Evolutionary conservation across 2,113 vertebrate genomes (phyloP).

Genomic region (Eulemur rufifrons): DNA sequence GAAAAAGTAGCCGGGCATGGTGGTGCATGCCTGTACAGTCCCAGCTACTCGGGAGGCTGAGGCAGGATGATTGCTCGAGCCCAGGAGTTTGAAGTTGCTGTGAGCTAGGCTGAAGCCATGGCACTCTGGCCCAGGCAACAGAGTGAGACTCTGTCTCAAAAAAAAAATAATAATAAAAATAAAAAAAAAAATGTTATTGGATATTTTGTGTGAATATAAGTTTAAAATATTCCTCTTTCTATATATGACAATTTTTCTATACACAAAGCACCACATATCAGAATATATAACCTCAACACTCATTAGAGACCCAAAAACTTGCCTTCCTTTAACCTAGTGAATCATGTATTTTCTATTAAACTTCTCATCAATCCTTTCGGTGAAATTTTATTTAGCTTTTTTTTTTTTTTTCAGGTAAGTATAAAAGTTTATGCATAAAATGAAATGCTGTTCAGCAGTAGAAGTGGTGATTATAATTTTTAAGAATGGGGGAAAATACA

Average conservation of each 20-base stretch:
- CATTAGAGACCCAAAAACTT: background rate
- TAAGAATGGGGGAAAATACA: background rate
- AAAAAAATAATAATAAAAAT: no score
- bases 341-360: background rate
- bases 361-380: background rate
- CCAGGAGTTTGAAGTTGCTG: no score
- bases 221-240: background rate
- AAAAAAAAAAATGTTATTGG: background rate
- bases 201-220: background rate
- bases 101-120: no score
- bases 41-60: no score
- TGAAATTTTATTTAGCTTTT: background rate
- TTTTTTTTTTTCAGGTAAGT: background rate
- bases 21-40: no score
- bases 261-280: background rate
- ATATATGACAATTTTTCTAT: background rate
- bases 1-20: no score
- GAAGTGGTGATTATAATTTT: background rate
- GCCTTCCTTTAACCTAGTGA: background rate
- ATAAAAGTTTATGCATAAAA: background rate
- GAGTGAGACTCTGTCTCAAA: no score
- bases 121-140: no score
- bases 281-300: background rate
- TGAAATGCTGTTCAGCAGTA: background rate
- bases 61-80: no score